Evolutionary conservation across 2,797 vertebrate genomes (phyloP).

Genomic region (Micropoecilia bifurca): DNA sequence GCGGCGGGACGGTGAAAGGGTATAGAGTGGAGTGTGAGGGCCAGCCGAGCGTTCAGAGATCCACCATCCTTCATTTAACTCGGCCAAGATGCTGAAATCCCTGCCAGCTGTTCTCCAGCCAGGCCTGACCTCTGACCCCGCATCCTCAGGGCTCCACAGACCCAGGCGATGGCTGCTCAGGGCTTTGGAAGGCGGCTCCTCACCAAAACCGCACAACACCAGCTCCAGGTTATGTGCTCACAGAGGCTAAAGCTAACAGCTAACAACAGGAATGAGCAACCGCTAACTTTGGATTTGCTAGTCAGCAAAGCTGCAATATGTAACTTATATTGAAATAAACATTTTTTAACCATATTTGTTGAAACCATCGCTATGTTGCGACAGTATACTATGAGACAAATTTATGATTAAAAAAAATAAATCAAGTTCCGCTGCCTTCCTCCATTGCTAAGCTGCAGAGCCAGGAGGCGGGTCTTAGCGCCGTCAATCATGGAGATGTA

Average conservation of each 20-base stretch:
- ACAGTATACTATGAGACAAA: no score
- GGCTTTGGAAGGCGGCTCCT: not conserved
- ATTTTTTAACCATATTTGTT: no score
- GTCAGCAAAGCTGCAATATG: no score
- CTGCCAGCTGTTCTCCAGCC: conserved; percentile 11
- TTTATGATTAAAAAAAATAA: no score
- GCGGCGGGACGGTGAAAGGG: conserved; percentile 1
- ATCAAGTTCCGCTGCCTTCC: no score
- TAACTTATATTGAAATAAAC: no score
- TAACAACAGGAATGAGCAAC: not conserved
- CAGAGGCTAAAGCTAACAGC: not conserved
- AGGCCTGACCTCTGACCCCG: conserved; percentile 13
- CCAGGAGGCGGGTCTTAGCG: no score
- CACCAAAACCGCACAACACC: not conserved
- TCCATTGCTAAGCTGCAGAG: no score
- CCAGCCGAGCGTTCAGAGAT: conserved; percentile 5
- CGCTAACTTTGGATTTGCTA: no score
- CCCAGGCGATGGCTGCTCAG: not conserved
- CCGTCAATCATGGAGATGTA: no score
- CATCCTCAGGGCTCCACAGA: not conserved
- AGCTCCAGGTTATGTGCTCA: not conserved
- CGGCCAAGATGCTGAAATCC: conserved; percentile 1
- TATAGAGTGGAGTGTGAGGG: conserved; percentile 17
- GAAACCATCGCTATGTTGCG: no score
- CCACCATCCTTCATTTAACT: conserved; percentile 19